Evolutionary conservation across 1,140 invertebrate species (phyloP), one percentile per base, ranked within the genome.

Genomic region (Drosophila tani): DNA sequence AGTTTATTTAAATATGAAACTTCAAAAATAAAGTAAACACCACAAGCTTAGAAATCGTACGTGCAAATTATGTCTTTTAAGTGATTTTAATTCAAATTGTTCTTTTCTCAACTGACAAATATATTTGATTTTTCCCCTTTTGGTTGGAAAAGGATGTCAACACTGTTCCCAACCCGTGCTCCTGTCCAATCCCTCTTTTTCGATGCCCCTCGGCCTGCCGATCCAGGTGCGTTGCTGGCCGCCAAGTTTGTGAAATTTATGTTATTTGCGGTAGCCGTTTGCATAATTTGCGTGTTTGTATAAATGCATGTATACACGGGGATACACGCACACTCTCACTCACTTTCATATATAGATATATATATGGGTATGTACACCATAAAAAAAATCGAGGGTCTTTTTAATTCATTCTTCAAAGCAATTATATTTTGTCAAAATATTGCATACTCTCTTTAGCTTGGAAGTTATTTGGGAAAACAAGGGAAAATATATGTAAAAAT

Each of bases 241-340:
- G 84, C 73, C 76, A 79, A 79, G 85, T 65, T 84, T 88, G 77
- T 70, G 81, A 88, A 88, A 88, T 88, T 88, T 88, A 88, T 88
- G 84, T 90, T 88, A 88, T 88, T 88, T 88, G 84, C 84, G 84
- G 84, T 88, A 64, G 85, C 85, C 84, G 84, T 90, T 88, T 88
- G 84, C 84, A 88, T 88, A 88, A 88, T 88, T 88, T 88, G 84
- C 84, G 84, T 90, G 85, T 84, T 81, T 90, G 85, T 88, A 81
- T 71, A 76, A 83, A 82, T 83, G 79, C 68, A 74, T 73, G 57
- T 53, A 64, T 65, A 56, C 73, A 46, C 43, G 53, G 45, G 53
- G 53, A 68, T 68, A 68, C 67, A 70, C 67, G 63, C 67, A 65
- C 19, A 65, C 57, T 62, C 56, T 45, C 27, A 45, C 63, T 62